These are phyloP conservation scores for Tangachromis dhanisi DNA, from an alignment of 2,113 vertebrate species.

Conservation along the genomic window DNA sequence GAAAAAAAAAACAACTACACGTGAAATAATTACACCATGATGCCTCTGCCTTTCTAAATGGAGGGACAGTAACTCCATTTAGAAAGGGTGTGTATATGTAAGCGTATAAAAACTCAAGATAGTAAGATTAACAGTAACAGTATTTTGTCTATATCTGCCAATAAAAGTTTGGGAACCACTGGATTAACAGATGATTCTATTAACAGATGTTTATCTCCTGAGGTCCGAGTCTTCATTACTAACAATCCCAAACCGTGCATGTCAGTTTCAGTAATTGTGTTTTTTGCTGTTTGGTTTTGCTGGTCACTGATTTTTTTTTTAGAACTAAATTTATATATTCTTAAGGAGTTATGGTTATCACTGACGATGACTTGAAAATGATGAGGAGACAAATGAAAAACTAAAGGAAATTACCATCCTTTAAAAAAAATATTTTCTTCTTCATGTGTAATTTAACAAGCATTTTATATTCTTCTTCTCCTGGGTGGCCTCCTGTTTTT, in stretches of 20 bases:
- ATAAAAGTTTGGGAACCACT: not conserved
- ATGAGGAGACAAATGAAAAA: not conserved
- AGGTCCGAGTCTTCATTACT: not conserved
- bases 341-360: not conserved
- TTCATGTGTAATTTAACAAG: not conserved
- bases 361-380: not conserved
- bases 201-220: not conserved
- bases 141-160: not conserved
- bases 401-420: not conserved
- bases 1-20: fast-evolving
- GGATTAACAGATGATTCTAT: not conserved
- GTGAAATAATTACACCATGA: no score
- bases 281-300: not conserved
- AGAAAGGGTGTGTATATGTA: not conserved
- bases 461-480: not conserved
- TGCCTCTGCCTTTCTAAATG: no score
- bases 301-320: fast-evolving
- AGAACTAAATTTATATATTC: not conserved
- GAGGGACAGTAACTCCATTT: not conserved
- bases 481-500: not conserved
- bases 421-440: not conserved
- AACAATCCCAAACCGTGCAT: not conserved
- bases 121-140: not conserved
- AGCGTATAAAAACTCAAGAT: not conserved
- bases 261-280: not conserved